Base-by-base conservation (phyloP, 1,140 invertebrate genomes). In the Thalassaphorura encarpata region DNA sequence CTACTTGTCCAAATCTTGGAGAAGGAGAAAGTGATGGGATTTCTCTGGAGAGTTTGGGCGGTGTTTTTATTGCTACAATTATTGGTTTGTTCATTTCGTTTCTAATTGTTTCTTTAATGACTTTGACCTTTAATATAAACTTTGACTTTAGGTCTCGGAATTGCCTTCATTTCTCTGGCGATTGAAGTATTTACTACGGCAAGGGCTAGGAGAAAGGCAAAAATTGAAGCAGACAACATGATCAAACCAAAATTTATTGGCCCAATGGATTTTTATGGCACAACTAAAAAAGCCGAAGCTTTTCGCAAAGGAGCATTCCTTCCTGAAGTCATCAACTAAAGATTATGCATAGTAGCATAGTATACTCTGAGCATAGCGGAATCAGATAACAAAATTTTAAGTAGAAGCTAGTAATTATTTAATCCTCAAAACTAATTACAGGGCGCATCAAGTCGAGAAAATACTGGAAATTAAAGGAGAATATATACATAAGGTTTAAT, bases 41-140 rank as follows among this genome's bases (percentile, higher is more conserved):
- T 24, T 89, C 87, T 0, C 69, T 92, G 2, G 85, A 89, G 62
- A 89, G 85, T 74, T 79, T 92, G 62, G 87, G 88, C 60, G 89
- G 87, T 5, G 87, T 92, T 2, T 92, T 91, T 64, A 90, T 91
- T 59, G 87, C 87, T 2, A 91, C 87, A 0, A 71, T 90, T 0
- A 86, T 87, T 66, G 89, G 87, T 43, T 18, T 11, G 21, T 43
- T n/a, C n/a, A n/a, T n/a, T n/a, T n/a, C n/a, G n/a, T n/a, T n/a
- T n/a, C n/a, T n/a, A n/a, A n/a, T n/a, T n/a, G n/a, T n/a, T n/a
- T n/a, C n/a, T n/a, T n/a, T n/a, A n/a, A n/a, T n/a, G n/a, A 36
- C n/a, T 43, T 6, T 43, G 8, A 18, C 41, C 18, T 43, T 43
- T 11, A 8, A 8, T 11, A 11, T n/a, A 6, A 23, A 5, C 18